Evolutionary conservation across 2,113 vertebrate species (phyloP), one percentile per base, ranked within the genome.

Genomic region (Columba janthina): DNA sequence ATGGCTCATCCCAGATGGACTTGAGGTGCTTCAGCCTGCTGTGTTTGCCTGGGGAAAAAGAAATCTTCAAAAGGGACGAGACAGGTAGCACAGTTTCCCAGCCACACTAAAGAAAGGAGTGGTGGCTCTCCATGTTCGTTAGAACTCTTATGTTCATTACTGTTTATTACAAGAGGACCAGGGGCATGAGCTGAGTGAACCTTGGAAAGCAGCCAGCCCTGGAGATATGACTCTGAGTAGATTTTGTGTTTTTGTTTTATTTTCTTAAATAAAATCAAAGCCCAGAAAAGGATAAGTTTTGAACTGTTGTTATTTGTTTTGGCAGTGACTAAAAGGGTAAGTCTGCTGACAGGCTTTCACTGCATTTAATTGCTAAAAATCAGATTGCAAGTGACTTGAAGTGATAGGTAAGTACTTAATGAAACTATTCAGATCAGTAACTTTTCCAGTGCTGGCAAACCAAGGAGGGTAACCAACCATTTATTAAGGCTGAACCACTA

Each of bases 291-390:
- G 57, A 72, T 65, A 72, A 64, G 65, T 94, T 94, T 89, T 89
- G 44, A 89, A 70, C 77, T 87, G 86, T 85, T 94, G 44, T 61
- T 72, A 75, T 87, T 89, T 85, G 53, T 34, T 91, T 91, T 94
- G 93, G 89, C 89, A 87, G n/a, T n/a, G 61, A 81, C 50, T 94
- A 26, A 85, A 93, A 80, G 12, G 76, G 48, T 84, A 65, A 92
- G 57, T 66, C 28, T 79, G 58, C 58, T 94, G 67, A 75, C 67
- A 88, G 64, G 60, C 48, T 80, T 86, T 67, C 48, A 40, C 71
- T 85, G 21, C 40, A 61, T 65, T 93, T 93, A 84, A 89, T 96
- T 93, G 61, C 93, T 78, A 88, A 94, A 95, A 95, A 71, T 86
- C 61, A 84, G 61, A 80, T 46, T 79, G 36, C 8, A 2, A 84